These are phyloP conservation scores for Apodemus sylvaticus DNA, from an alignment of 2,113 vertebrate species.

Conservation along the genomic window DNA sequence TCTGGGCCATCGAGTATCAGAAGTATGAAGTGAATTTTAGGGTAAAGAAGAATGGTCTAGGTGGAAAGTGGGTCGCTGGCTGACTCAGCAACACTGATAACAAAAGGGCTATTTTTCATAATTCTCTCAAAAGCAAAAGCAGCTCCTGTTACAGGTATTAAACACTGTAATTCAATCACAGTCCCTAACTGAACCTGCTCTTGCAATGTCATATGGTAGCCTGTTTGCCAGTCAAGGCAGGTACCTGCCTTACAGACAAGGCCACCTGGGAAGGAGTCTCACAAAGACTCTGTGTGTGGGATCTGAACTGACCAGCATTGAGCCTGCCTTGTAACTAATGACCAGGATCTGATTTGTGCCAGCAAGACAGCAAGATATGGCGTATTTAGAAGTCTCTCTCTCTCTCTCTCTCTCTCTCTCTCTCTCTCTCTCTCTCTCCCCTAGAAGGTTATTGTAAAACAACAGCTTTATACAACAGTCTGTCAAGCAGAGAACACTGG, in stretches of 20 bases:
- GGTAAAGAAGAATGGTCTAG: conserved; percentile 60
- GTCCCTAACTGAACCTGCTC: not conserved
- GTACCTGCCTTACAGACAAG: not conserved
- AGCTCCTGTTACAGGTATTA: conserved; percentile 70
- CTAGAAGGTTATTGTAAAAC: not conserved
- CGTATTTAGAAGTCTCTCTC: not conserved
- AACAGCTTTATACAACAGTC: not conserved
- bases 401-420: not conserved
- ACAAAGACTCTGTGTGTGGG: not conserved
- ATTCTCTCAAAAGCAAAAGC: conserved; percentile 50
- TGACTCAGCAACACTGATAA: conserved; percentile 77
- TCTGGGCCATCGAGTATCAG: conserved; percentile 72
- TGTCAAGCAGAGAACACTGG: rapidly evolving
- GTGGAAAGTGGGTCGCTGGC: conserved; percentile 37
- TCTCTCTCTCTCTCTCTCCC: not conserved
- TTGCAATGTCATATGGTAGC: not conserved
- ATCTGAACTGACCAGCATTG: conserved; percentile 6
- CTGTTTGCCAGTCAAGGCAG: not conserved
- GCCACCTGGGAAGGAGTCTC: not conserved
- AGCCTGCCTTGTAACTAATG: not conserved
- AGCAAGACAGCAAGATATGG: not conserved
- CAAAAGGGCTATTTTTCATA: conserved; percentile 72
- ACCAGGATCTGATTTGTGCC: not conserved
- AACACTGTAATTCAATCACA: not conserved
- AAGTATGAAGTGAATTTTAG: conserved; percentile 65